These are phyloP conservation scores for Hippolais icterina DNA, from an alignment of 2,113 vertebrate species.

Conservation along the genomic window DNA sequence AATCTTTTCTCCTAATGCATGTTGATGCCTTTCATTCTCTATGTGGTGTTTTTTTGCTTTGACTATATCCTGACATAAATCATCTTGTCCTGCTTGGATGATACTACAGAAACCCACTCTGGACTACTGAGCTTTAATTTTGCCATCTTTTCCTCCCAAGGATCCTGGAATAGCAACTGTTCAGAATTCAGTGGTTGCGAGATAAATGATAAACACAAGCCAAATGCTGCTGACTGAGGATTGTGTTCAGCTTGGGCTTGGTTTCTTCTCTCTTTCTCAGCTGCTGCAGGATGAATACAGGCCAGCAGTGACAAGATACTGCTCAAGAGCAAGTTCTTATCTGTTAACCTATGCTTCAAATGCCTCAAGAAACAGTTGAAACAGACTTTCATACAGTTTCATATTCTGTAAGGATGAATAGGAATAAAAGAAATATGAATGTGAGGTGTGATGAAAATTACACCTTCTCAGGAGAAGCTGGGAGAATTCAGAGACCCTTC, in stretches of 20 bases:
- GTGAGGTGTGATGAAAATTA: neutral
- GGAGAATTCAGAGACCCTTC: neutral
- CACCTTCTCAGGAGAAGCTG: neutral
- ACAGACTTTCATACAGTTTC: neutral
- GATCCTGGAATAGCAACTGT: neutral
- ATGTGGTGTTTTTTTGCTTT: neutral
- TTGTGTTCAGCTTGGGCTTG: neutral
- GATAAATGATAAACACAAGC: neutral
- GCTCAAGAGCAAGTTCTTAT: neutral
- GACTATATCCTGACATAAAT: neutral
- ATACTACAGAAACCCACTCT: neutral
- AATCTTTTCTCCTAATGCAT: neutral
- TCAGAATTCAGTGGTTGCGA: neutral
- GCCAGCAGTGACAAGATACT: neutral
- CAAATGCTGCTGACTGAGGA: accelerated
- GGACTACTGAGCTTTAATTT: neutral
- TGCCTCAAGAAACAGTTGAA: neutral
- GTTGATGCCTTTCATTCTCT: neutral
- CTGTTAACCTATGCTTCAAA: neutral
- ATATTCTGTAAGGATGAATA: neutral
- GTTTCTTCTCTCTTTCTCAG: neutral
- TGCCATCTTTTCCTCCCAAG: neutral
- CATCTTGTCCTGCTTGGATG: neutral
- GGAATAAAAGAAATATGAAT: neutral
- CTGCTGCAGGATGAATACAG: neutral